phyloP scores from a whole-genome alignment of 2,113 vertebrate species.

The Platichthys flesus region DNA sequence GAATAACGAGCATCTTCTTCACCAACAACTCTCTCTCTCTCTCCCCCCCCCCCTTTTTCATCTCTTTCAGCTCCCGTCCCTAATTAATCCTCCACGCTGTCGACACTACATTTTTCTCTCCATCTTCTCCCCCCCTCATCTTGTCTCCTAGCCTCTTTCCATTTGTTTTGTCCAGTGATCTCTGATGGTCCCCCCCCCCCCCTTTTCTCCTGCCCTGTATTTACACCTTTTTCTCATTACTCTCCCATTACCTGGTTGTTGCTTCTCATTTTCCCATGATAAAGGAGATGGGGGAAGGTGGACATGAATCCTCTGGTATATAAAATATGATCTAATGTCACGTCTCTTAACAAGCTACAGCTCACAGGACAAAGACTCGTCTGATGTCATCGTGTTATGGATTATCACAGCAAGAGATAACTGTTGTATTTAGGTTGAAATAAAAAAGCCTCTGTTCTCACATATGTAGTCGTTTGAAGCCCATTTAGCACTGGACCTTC shows the following conservation, averaged over 20 bases:
- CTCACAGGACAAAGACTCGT: no score
- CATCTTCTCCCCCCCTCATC: constrained; percentile 7
- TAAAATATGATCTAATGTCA: no score
- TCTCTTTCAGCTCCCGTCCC: constrained; percentile 42
- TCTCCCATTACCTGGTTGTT: constrained; percentile 29
- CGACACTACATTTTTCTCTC: constrained; percentile 22
- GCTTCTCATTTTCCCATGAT: constrained; percentile 27
- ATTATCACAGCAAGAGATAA: no score
- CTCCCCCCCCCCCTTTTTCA: constrained; percentile 31
- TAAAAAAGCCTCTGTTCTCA: no score
- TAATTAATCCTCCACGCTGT: constrained; percentile 79
- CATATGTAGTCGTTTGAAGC: no score
- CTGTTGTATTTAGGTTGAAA: no score
- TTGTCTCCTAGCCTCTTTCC: neutral
- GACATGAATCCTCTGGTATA: neutral
- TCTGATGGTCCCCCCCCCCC: no score
- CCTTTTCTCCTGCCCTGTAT: constrained; percentile 8
- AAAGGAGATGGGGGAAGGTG: constrained; percentile 2
- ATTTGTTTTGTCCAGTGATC: constrained; percentile 3
- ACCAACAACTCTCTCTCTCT: constrained; percentile 15
- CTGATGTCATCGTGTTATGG: no score
- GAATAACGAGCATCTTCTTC: constrained; percentile 25
- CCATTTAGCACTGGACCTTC: no score
- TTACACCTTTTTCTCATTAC: constrained; percentile 27
- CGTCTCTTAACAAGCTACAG: no score